A percentile compares a stretch with the other conserved stretches of the same genome.
Conservation (phyloP, 2,888 invertebrate species). For the Acrobasis repandana region DNA sequence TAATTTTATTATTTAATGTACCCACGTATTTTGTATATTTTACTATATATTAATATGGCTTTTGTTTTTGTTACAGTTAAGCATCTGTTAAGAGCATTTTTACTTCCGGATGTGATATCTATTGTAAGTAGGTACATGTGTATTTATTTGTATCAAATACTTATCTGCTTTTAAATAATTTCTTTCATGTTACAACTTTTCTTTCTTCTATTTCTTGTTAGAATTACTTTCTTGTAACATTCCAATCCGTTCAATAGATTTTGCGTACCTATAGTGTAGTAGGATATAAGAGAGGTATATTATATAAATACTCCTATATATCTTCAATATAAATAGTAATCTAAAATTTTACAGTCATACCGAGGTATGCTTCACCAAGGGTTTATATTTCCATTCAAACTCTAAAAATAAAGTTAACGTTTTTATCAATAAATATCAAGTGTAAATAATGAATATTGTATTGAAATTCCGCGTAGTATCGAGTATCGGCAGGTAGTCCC, state of each 20-base stretch:
- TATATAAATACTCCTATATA: no score
- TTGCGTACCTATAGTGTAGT: no score
- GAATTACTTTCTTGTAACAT: no score
- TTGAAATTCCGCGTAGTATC: conserved; percentile 15
- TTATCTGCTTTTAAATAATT: no score
- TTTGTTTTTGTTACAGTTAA: conserved; percentile 14
- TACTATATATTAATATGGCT: neutral
- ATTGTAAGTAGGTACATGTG: conserved; percentile 16
- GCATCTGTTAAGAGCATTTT: neutral
- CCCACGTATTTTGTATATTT: neutral
- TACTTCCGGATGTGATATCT: neutral
- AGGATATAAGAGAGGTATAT: no score
- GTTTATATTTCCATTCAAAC: neutral
- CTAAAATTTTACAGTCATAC: no score
- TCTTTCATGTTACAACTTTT: no score
- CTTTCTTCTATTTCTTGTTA: no score
- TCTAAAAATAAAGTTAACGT: neutral
- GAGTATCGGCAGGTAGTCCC: conserved; percentile 9
- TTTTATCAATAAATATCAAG: neutral
- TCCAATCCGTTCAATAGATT: no score
- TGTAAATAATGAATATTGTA: conserved; percentile 14
- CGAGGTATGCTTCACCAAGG: neutral
- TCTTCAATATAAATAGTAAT: no score
- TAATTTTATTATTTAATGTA: neutral
- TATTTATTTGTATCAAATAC: no score